Evolutionary conservation across 2,888 invertebrate genomes (phyloP).

Genomic region (Drosophila ochracea): DNA sequence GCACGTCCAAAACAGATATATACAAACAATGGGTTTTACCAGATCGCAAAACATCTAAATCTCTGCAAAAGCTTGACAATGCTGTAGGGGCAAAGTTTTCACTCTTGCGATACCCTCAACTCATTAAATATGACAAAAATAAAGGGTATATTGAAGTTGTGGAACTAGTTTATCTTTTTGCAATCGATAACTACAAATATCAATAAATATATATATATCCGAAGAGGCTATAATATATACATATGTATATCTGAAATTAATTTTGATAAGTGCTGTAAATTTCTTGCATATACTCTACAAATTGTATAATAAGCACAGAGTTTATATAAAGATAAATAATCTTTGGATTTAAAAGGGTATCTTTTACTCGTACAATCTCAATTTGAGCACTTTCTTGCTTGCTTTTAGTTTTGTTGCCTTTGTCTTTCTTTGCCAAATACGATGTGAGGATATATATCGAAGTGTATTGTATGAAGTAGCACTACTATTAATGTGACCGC

Average conservation of each 20-base stretch:
- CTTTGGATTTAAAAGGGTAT: background rate
- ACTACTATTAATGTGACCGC: background rate
- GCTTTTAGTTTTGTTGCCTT: background rate
- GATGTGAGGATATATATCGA: background rate
- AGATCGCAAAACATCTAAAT: background rate
- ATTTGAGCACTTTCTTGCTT: no score
- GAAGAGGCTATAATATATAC: background rate
- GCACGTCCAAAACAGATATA: conserved; percentile 43
- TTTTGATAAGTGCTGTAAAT: background rate
- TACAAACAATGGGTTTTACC: background rate
- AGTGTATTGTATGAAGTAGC: background rate
- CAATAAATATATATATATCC: background rate
- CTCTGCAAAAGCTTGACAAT: background rate
- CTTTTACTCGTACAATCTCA: background rate
- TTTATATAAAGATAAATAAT: background rate
- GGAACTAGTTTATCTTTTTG: background rate
- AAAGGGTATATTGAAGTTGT: background rate
- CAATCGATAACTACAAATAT: background rate
- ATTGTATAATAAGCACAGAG: background rate
- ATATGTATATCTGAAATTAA: no score
- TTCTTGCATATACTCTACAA: background rate
- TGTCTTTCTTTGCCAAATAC: background rate
- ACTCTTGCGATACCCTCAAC: background rate
- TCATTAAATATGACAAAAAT: no score
- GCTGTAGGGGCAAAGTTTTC: conserved; percentile 4